Evolutionary conservation across 2,888 invertebrate genomes (phyloP).

Genomic region (Cephus nigrinus): DNA sequence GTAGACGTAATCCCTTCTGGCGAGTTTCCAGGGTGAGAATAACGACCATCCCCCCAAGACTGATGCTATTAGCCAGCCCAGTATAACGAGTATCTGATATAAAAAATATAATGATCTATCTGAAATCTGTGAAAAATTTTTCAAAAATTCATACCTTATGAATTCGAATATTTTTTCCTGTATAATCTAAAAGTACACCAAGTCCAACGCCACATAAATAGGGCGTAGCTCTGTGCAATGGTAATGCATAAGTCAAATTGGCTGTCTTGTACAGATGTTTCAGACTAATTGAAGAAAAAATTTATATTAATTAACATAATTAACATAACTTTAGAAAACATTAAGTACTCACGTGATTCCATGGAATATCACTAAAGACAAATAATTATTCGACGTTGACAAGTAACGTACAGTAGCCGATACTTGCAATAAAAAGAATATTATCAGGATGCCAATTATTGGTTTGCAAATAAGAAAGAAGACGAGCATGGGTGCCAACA

Average conservation of each 20-base stretch:
- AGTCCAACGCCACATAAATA: slow-evolving; percentile 75
- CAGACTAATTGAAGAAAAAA: slow-evolving; percentile 66
- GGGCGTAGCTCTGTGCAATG: slow-evolving; percentile 75
- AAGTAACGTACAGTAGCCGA: slow-evolving; percentile 75
- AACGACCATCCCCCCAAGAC: slow-evolving; percentile 69
- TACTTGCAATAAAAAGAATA: slow-evolving; percentile 70
- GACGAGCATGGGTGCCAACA: slow-evolving; percentile 74
- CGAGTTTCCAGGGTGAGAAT: slow-evolving; percentile 72
- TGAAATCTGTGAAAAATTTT: slow-evolving; percentile 8
- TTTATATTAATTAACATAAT: slow-evolving; percentile 14
- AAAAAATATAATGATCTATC: neutral
- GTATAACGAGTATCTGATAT: slow-evolving; percentile 66
- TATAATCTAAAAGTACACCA: slow-evolving; percentile 70
- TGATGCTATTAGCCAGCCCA: slow-evolving; percentile 71
- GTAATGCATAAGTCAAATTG: slow-evolving; percentile 73
- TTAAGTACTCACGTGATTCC: slow-evolving; percentile 73
- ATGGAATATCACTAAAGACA: slow-evolving; percentile 75
- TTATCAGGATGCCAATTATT: slow-evolving; percentile 69
- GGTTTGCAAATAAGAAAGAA: slow-evolving; percentile 73
- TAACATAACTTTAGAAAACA: slow-evolving; percentile 1
- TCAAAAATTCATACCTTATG: slow-evolving; percentile 56
- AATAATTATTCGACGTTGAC: slow-evolving; percentile 71
- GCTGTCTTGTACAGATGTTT: slow-evolving; percentile 78
- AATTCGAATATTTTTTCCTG: slow-evolving; percentile 61
- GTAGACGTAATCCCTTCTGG: slow-evolving; percentile 73